Evolutionary conservation across 1,140 invertebrate species (phyloP), one percentile per base, ranked within the genome.

Genomic region (Babylonia areolata): DNA sequence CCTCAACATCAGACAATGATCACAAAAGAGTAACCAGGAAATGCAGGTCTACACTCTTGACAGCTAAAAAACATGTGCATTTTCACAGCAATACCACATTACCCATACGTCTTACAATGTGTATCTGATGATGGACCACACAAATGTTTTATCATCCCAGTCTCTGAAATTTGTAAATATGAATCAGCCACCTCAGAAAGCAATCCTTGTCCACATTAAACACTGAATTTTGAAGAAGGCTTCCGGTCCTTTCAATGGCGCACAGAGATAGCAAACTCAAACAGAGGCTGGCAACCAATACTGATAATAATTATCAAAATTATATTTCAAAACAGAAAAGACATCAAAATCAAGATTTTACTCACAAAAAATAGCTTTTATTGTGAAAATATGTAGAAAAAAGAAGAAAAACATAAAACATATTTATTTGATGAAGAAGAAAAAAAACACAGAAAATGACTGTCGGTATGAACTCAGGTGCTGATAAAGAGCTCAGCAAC

Each of bases 221-320:
- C 33, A 37, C 75, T 40, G 40, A 77, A 28, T 40, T 39, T 77
- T 51, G 54, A 69, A 82, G 51, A 84, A 71, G 12, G 69, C 69
- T 84, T 84, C 82, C 82, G 64, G 82, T 75, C 9, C 23, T 75
- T 42, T 28, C 58, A 73, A 84, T 73, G 58, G 82, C 82, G 64
- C 82, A 84, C 69, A 40, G 31, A 12, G 20, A 46, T 6, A 28
- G 11, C 39, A 15, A 73, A 46, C 46, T 73, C 82, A 84, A 84
- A 84, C 82, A 69, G 82, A 84, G 82, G 82, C 82, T 84, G 33
- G 42, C 54, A 77, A 77, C 40, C 75, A 77, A 2, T 35, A 33
- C 3, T 23, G 11, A 40, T 28, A 23, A 37, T 77, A 40, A 40
- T 11, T 33, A 40, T 40, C 15, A 40, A 37, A 77, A 77, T 40